These are phyloP conservation scores for Strigamia crassipes DNA, from an alignment of 2,888 invertebrate species.

Conservation along the genomic window DNA sequence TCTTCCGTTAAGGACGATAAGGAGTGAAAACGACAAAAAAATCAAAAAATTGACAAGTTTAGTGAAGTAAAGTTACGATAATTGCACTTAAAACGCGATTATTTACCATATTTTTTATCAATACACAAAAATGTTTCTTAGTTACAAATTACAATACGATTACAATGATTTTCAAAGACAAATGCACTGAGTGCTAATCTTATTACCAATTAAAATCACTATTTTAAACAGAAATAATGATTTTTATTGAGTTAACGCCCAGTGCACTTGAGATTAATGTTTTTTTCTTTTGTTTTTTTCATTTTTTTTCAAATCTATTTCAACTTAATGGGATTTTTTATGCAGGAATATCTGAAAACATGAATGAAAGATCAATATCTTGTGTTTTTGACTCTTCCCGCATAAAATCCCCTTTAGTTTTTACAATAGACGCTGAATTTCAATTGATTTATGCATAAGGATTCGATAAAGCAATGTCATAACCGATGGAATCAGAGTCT, in stretches of 20 bases:
- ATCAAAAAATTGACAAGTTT: background rate
- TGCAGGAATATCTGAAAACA: background rate
- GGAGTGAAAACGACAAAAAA: background rate
- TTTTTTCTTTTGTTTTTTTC: too few relatives aligned
- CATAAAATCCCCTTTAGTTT: background rate
- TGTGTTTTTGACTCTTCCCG: background rate
- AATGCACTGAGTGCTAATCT: too few relatives aligned
- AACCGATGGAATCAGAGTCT: background rate
- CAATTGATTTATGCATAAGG: background rate
- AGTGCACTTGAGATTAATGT: too few relatives aligned
- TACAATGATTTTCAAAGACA: background rate
- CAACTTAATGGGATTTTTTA: background rate
- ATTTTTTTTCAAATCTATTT: background rate
- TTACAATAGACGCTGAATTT: background rate
- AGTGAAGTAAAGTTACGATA: background rate
- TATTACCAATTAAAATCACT: too few relatives aligned
- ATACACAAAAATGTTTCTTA: background rate
- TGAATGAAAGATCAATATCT: background rate
- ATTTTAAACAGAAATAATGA: too few relatives aligned
- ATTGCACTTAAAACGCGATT: background rate
- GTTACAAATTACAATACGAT: background rate
- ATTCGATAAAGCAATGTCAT: background rate
- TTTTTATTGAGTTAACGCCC: too few relatives aligned
- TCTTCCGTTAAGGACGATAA: background rate
- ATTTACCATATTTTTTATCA: background rate